These are phyloP conservation scores for Darevskia mixta DNA, from an alignment of 2,797 vertebrate genomes.

Conservation along the genomic window DNA sequence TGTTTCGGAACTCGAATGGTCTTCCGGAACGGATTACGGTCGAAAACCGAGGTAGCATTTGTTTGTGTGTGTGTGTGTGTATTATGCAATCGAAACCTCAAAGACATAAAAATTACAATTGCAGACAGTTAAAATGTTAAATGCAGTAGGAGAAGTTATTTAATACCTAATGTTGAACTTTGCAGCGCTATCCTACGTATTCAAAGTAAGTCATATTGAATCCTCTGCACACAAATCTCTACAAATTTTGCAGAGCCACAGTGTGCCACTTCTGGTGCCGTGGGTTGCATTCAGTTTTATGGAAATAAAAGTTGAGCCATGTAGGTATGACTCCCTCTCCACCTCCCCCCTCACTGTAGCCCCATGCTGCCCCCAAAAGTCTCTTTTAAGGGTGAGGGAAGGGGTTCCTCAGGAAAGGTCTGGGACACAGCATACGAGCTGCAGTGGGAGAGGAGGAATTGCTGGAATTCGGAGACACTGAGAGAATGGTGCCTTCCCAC, in stretches of 20 bases:
- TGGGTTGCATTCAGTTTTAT: not conserved
- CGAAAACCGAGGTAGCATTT: too few species aligned
- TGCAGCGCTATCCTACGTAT: not conserved
- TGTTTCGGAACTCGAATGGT: too few species aligned
- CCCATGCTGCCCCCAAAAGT: not conserved
- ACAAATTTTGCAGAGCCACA: too few species aligned
- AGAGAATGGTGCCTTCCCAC: not conserved
- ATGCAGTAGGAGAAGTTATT: not conserved
- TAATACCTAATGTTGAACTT: rapidly evolving
- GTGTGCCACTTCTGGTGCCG: too few species aligned
- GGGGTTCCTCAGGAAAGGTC: not conserved
- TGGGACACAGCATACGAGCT: not conserved
- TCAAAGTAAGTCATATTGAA: not conserved
- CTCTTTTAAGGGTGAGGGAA: not conserved
- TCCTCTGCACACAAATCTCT: too few species aligned
- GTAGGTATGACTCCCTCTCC: not conserved
- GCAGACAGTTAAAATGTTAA: not conserved
- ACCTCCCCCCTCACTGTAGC: not conserved
- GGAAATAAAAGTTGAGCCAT: not conserved
- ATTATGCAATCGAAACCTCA: not conserved
- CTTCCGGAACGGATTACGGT: too few species aligned
- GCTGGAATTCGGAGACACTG: not conserved
- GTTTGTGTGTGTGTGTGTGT: too few species aligned
- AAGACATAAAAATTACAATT: not conserved
- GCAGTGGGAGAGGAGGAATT: not conserved